Percentiles rank a stretch among this genome's conserved stretches.
Evolutionary conservation across 2,113 vertebrate species (phyloP).

Genomic region (Neogobius melanostomus): DNA sequence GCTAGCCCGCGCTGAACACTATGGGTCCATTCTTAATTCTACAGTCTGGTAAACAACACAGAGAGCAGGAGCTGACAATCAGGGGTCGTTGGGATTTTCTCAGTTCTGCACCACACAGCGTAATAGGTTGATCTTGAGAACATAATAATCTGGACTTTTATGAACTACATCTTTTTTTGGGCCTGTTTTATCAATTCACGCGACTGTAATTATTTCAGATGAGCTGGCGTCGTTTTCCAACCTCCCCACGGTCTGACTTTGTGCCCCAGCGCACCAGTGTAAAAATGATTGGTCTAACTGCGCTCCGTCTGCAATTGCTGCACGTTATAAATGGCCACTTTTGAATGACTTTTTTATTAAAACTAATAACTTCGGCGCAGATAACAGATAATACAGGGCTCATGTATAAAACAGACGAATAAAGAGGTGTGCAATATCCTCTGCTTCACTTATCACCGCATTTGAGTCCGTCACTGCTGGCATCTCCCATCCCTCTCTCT

Average conservation of each 20-base stretch:
- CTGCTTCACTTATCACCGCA: constrained; percentile 39
- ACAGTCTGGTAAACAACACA: too few species aligned
- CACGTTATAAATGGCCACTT: constrained; percentile 23
- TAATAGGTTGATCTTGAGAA: too few species aligned
- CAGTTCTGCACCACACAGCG: too few species aligned
- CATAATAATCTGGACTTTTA: too few species aligned
- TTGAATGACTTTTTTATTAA: constrained; percentile 35
- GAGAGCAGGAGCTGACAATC: too few species aligned
- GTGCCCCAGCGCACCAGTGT: not conserved
- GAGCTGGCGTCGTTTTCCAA: not conserved
- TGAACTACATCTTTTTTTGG: too few species aligned
- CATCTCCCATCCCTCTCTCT: not conserved
- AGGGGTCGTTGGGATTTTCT: too few species aligned
- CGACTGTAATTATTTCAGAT: too few species aligned
- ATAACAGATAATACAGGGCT: constrained; percentile 25
- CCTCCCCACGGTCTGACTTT: not conserved
- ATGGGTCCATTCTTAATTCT: too few species aligned
- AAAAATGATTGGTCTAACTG: not conserved
- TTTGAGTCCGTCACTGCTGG: constrained; percentile 26
- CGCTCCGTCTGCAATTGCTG: not conserved
- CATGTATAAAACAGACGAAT: constrained; percentile 21
- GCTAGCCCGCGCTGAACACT: too few species aligned
- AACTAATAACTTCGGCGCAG: constrained; percentile 29
- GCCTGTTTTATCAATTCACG: not conserved
- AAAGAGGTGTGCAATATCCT: constrained; percentile 52